Base-by-base conservation (phyloP, 2,113 vertebrate species). In the Vidua chalybeata region DNA sequence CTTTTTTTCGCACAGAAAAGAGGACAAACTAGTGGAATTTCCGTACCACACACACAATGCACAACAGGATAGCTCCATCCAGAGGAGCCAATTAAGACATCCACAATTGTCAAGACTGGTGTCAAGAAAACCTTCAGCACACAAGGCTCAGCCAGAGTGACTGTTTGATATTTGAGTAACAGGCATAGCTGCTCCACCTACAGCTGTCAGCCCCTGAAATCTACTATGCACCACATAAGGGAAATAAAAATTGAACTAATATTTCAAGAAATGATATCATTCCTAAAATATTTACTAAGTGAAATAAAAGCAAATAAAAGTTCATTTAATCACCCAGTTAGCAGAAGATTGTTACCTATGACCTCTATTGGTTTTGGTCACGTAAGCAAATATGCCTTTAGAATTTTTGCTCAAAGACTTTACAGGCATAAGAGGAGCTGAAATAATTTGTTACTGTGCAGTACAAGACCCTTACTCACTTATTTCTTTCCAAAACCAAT, bases 31-130 rank as follows among this genome's bases (percentile, higher is more conserved):
- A 79, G n/a, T 66, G 30, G 54, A 16, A 48, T 48, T 41, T 48
- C n/a, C 98, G 99, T 98, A 99, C 98, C 98, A 98, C 98, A 98
- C 98, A 99, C 98, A 95, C 98, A 94, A 98, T 97, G 87, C 98
- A 98, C 9, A 98, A 99, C 64, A 99, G 97, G 84, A 98, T 98
- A 45, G 98, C 98, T 78, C 98, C 98, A 4, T 71, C 99, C 99
- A 6, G 99, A 99, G 5, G 98, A 99, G 37, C 98, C 98, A 7
- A 98, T 98, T 61, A 99, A 98, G 5, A 98, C 98, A 0, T 98
- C 98, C 11, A 98, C 98, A 27, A 98, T 96, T 92, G 98, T 99
- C 81, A 99, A 99, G 97, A 94, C 98, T 98, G 97, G 98, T 99
- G 82, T 98, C 98, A 77, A 99, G 98, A 97, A 99, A 99, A 83